Conservation (phyloP, 64 coral and sea anemone genomes). For the Actinia equina region DNA sequence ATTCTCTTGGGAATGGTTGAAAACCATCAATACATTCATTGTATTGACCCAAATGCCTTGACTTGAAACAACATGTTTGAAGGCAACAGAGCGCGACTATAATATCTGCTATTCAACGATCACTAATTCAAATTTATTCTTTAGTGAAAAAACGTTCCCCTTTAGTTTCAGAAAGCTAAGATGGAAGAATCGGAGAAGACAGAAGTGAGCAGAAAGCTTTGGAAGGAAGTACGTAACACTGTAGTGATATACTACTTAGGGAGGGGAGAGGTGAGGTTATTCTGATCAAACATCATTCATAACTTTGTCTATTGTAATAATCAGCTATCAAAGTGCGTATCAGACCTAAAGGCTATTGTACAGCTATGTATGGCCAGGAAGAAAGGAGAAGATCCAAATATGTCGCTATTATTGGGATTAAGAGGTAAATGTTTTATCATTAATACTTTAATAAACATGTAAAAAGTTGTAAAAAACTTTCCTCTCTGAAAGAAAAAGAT, state of each 20-base stretch:
- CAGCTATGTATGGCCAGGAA: constrained; percentile 79
- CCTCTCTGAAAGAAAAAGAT: not conserved
- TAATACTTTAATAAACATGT: not conserved
- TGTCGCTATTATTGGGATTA: constrained; percentile 74
- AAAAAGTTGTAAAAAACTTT: not conserved
- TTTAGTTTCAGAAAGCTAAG: constrained; percentile 3
- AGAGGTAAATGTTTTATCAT: constrained; percentile 22
- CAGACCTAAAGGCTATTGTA: constrained; percentile 70
- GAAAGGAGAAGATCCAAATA: constrained; percentile 80
- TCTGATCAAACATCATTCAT: not conserved
- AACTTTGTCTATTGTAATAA: not conserved
- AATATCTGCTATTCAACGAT: too few relatives aligned
- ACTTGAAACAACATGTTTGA: too few relatives aligned
- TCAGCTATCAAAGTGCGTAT: constrained; percentile 60
- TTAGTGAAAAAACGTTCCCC: not conserved
- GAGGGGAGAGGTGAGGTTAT: not conserved
- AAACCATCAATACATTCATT: too few relatives aligned
- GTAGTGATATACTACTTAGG: not conserved
- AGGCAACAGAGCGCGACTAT: too few relatives aligned
- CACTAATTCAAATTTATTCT: too few relatives aligned
- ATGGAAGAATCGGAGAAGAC: constrained; percentile 40
- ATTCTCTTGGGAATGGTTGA: too few relatives aligned
- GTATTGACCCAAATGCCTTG: too few relatives aligned
- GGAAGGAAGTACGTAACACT: constrained; percentile 60
- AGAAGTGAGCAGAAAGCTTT: constrained; percentile 60